Percentiles rank a stretch among this genome's conserved stretches.
Conservation (phyloP, 2,888 invertebrate species). For the Megalurothrips usitatus region DNA sequence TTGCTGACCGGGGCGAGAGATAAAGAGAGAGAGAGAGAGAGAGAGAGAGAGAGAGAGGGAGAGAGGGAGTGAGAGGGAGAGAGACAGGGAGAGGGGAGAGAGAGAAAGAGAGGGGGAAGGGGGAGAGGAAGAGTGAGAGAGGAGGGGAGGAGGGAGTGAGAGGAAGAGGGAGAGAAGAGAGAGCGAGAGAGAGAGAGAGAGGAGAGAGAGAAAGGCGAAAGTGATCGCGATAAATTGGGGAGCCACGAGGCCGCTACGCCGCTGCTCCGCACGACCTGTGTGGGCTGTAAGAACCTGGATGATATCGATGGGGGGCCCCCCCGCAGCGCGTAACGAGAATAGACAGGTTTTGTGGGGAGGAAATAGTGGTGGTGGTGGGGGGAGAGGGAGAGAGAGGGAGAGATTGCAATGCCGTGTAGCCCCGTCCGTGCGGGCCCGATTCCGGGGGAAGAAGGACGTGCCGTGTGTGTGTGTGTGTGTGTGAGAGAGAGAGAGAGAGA, state of each 20-base stretch:
- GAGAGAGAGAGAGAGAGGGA: too few species aligned
- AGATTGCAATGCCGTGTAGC: not conserved
- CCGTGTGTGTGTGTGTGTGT: constrained; percentile 5
- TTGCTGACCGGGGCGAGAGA: too few species aligned
- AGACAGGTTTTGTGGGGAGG: constrained; percentile 12
- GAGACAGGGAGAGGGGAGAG: too few species aligned
- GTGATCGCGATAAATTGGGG: not conserved
- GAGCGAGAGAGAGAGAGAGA: not conserved
- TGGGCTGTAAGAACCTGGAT: not conserved
- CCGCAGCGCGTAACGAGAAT: constrained; percentile 22
- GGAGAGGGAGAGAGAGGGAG: not conserved
- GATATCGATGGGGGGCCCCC: not conserved
- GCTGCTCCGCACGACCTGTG: too few species aligned
- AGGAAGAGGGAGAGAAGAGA: not conserved
- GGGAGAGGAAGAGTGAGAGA: not conserved
- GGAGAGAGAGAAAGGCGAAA: not conserved
- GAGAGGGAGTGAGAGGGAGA: too few species aligned
- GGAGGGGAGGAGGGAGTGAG: not conserved
- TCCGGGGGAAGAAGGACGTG: not conserved
- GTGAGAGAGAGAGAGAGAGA: not conserved
- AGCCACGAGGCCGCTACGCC: not conserved
- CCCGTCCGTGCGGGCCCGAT: not conserved
- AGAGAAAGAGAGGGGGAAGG: not conserved
- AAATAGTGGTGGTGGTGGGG: not conserved
- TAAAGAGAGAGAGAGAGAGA: too few species aligned